Evolutionary conservation across 1,140 invertebrate genomes (phyloP).

Genomic region (Phymorhynchus buccinoides): DNA sequence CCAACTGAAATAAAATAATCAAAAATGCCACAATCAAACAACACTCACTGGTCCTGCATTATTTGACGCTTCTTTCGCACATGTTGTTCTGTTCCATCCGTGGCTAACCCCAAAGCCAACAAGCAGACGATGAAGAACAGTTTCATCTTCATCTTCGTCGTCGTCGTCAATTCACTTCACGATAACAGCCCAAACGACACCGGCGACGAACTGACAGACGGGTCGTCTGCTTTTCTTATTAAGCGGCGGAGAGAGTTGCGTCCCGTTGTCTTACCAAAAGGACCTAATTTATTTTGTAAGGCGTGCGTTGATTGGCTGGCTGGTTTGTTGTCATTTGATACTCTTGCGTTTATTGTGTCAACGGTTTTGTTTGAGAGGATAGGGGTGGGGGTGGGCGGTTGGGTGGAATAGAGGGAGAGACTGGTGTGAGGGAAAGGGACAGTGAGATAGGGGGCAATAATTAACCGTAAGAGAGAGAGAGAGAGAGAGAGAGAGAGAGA

Average conservation of each 20-base stretch:
- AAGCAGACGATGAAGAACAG: not conserved
- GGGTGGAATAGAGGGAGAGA: too few relatives aligned
- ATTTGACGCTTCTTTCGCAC: constrained; percentile 30
- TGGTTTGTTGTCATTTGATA: too few relatives aligned
- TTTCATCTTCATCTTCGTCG: not conserved
- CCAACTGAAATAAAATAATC: not conserved
- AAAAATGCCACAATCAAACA: not conserved
- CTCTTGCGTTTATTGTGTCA: too few relatives aligned
- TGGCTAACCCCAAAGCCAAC: not conserved
- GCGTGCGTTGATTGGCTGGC: too few relatives aligned
- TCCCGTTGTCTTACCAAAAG: not conserved
- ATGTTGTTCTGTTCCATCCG: constrained; percentile 2
- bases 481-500: not conserved
- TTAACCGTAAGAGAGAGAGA: too few relatives aligned
- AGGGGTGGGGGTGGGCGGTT: too few relatives aligned
- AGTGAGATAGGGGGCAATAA: too few relatives aligned
- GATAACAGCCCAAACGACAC: too few relatives aligned
- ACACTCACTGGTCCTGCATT: constrained; percentile 30
- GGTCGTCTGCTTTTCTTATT: not conserved
- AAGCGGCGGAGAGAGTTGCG: not conserved
- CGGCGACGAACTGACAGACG: not conserved
- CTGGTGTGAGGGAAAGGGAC: too few relatives aligned
- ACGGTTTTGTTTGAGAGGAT: too few relatives aligned
- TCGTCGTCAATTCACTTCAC: too few relatives aligned
- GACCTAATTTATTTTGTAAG: too few relatives aligned